These are phyloP conservation scores for Busseola fusca DNA, from an alignment of 2,888 invertebrate species.

Conservation along the genomic window DNA sequence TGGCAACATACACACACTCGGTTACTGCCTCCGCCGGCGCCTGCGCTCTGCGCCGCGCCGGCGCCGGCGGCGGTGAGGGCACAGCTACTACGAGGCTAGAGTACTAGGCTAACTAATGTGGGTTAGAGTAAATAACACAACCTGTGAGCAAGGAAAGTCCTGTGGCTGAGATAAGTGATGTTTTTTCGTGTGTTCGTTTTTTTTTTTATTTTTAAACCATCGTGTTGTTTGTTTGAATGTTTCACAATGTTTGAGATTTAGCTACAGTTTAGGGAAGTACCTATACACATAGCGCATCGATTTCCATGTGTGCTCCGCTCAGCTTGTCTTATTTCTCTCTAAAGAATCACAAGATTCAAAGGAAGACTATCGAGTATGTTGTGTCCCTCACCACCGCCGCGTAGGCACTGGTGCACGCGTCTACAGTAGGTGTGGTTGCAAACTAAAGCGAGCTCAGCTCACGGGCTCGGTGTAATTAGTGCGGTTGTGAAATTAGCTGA, in stretches of 20 bases:
- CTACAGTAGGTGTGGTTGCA: constrained; percentile 74
- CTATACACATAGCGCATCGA: not conserved
- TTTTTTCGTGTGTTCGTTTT: not conserved
- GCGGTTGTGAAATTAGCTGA: constrained; percentile 87
- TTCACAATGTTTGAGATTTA: not conserved
- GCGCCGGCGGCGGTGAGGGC: constrained; percentile 23
- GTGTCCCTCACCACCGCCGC: constrained; percentile 45
- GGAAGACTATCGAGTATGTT: constrained; percentile 17
- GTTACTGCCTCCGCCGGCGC: constrained; percentile 73
- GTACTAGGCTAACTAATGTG: constrained; percentile 10
- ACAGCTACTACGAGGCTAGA: constrained; percentile 31
- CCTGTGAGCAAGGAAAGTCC: not conserved
- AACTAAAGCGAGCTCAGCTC: constrained; percentile 77
- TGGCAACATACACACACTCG: constrained; percentile 76
- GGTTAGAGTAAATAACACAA: constrained; percentile 15
- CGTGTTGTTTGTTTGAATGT: not conserved
- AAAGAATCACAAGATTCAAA: constrained; percentile 8
- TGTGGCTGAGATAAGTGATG: not conserved
- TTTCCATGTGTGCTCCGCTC: constrained; percentile 7
- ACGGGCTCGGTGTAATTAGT: constrained; percentile 69
- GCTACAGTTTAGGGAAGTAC: not conserved
- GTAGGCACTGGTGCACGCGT: constrained; percentile 59
- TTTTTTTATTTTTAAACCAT: not conserved
- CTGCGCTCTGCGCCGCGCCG: constrained; percentile 36
- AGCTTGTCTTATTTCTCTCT: constrained; percentile 9